Evolutionary conservation across 2,797 vertebrate species (phyloP), one percentile per base, ranked within the genome.

Genomic region (Poecilia wingei): DNA sequence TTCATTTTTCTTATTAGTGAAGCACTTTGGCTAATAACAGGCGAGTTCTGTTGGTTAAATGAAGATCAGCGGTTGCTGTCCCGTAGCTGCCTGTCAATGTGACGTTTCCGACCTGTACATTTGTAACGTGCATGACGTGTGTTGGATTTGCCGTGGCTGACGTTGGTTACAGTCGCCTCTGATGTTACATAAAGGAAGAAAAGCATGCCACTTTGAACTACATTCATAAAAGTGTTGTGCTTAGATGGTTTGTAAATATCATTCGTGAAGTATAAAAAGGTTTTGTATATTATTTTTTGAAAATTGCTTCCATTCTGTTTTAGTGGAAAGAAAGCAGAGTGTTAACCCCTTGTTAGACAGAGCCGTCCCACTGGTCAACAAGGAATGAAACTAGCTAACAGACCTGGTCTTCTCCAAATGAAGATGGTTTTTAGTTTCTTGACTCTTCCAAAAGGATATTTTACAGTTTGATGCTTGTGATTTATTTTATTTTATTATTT

Each of bases 31-130:
- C 59, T 76, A 84, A 82, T 88, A 59, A 77, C 79, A 78, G 74
- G 46, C 79, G 84, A 85, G 86, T 85, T 90, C 70, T 84, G 74
- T 84, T 84, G 49, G 85, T 90, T 84, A 83, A 75, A 53, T 18
- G 55, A 86, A 78, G 82, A 85, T 91, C 83, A 79, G 86, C 81
- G 80, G 85, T 86, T 89, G 81, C 87, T 91, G 76, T 88, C 79
- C 64, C 80, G 87, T 91, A 92, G 89, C 89, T 90, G 82, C 87
- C 84, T 91, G 89, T 86, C 87, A 90, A 92, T 92, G 87, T 93
- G 90, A 91, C 84, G 85, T 93, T 91, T 90, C 87, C 85, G 86
- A 93, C 86, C 86, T 86, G 92, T 94, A 86, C 90, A 90, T 88
- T 90, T 49, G 86, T 77, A 55, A 87, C 87, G 90, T 93, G 91